phyloP scores from a whole-genome alignment of 2,797 vertebrate species.

The Sardinella longiceps region DNA sequence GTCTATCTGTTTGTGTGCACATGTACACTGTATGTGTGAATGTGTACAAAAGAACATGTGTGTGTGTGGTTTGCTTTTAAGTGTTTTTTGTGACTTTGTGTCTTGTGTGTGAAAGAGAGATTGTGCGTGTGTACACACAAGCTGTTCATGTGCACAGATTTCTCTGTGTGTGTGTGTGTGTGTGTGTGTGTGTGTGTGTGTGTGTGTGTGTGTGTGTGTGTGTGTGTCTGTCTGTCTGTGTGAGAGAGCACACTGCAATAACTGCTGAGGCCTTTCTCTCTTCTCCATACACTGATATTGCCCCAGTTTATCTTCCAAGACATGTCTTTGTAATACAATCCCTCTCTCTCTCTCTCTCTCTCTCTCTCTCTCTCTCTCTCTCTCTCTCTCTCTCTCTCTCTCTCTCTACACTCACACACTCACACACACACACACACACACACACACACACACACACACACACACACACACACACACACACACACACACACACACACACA shows the following conservation, averaged over 20 bases:
- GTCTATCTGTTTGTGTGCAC: not conserved
- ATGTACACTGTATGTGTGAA: conserved; percentile 7
- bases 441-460: not conserved
- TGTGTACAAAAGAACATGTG: conserved; percentile 2
- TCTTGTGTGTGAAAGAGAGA: not conserved
- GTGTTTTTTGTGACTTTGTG: not conserved
- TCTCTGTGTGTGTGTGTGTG: not conserved
- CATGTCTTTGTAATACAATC: conserved; percentile 72
- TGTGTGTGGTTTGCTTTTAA: not conserved
- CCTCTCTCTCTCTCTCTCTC: conserved; percentile 44
- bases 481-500: not conserved
- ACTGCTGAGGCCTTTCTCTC: conserved; percentile 50
- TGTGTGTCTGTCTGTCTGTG: conserved; percentile 20
- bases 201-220: not conserved
- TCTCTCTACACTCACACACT: too few relatives aligned
- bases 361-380: not conserved
- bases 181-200: not conserved
- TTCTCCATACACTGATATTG: conserved; percentile 58
- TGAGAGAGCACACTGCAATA: conserved; percentile 40
- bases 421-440: not conserved
- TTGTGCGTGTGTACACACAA: not conserved
- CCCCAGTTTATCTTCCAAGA: conserved; percentile 71
- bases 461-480: not conserved
- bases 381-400: too few relatives aligned
- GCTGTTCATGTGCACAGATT: not conserved